Conservation (phyloP, 2,888 invertebrate genomes). For the Panorpa germanica region DNA sequence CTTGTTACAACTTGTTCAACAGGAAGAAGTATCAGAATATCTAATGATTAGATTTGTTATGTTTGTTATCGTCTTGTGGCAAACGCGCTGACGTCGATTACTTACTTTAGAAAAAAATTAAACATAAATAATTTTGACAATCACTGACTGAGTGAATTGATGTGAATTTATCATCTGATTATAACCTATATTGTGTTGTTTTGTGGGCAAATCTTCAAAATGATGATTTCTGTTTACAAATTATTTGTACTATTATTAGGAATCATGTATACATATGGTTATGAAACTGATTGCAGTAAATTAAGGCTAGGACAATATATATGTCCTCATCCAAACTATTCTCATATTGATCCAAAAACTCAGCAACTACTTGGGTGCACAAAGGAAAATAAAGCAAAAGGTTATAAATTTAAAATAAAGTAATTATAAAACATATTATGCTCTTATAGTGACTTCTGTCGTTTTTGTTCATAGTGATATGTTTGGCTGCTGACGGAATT, state of each 20-base stretch:
- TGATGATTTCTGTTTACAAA: no score
- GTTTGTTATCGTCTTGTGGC: no score
- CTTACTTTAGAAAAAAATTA: no score
- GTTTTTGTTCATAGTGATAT: constrained; percentile 36
- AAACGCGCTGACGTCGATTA: no score
- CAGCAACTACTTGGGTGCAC: constrained; percentile 74
- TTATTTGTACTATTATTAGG: background rate
- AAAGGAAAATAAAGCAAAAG: constrained; percentile 58
- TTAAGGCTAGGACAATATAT: constrained; percentile 63
- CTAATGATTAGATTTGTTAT: no score
- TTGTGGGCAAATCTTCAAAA: no score
- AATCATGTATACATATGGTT: constrained; percentile 4
- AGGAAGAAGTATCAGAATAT: no score
- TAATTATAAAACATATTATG: background rate
- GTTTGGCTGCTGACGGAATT: constrained; percentile 66
- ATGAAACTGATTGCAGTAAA: constrained; percentile 47
- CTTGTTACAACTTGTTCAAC: no score
- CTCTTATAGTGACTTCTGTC: background rate
- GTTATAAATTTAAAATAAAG: constrained; percentile 24
- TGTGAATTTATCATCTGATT: no score
- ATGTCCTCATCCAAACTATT: constrained; percentile 57
- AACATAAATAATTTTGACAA: no score
- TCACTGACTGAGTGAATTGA: no score
- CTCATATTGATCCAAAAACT: constrained; percentile 71
- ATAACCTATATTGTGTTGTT: no score